Percentiles rank a stretch among this genome's conserved stretches.
Conservation (phyloP, 1,140 invertebrate genomes). For the Hypothenemus hampei region DNA sequence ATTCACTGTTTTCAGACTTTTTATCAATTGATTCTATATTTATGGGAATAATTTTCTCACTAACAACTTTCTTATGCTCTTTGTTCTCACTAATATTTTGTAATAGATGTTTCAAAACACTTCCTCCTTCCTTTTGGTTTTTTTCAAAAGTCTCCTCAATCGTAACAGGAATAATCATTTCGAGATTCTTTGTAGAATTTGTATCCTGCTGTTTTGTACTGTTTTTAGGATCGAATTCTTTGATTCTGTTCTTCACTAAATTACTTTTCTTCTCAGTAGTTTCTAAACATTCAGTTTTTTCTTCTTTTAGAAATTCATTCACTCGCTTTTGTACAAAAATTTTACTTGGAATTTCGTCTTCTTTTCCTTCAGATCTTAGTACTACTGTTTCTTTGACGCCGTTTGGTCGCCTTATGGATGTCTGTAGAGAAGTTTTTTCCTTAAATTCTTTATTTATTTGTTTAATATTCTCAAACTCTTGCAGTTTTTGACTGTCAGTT, state of each 20-base stretch:
- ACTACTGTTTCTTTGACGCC: too few relatives aligned
- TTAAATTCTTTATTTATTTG: constrained; percentile 17
- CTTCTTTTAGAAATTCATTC: constrained; percentile 11
- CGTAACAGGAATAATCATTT: constrained; percentile 6
- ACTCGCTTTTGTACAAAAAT: constrained; percentile 16
- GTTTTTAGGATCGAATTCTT: background rate
- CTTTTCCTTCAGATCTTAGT: too few relatives aligned
- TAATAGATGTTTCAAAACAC: background rate
- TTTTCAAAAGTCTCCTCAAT: background rate
- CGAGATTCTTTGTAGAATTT: background rate
- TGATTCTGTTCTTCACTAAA: constrained; percentile 9
- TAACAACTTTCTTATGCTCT: background rate
- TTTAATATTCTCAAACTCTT: constrained; percentile 15
- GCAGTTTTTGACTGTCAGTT: constrained; percentile 20
- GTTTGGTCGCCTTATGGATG: too few relatives aligned
- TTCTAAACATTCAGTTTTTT: background rate
- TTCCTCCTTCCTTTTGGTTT: background rate
- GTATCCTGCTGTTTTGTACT: background rate
- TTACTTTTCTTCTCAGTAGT: background rate
- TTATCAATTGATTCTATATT: background rate
- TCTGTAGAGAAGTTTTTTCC: constrained; percentile 16
- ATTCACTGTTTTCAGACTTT: background rate
- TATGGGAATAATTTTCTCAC: constrained; percentile 6
- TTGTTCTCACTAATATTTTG: background rate
- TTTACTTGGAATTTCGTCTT: background rate